Conservation (phyloP, 2,888 invertebrate species). For the Baronia brevicornis region DNA sequence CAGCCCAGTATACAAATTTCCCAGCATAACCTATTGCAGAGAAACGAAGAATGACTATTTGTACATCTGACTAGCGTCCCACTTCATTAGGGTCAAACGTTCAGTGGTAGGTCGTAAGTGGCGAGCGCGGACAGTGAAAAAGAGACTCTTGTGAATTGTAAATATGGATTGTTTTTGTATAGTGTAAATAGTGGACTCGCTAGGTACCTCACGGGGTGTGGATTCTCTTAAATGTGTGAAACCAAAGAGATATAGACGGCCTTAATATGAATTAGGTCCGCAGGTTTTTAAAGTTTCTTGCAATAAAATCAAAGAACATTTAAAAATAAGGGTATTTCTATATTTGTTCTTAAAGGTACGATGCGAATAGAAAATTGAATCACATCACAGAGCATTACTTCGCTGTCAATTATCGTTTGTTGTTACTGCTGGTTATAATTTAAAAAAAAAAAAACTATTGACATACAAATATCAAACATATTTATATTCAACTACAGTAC, state of each 20-base stretch:
- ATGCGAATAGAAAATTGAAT: too few relatives aligned
- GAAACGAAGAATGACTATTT: constrained; percentile 67
- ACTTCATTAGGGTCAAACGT: constrained; percentile 30
- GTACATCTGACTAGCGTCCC: constrained; percentile 58
- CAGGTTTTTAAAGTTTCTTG: too few relatives aligned
- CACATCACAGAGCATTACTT: too few relatives aligned
- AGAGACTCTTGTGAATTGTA: constrained; percentile 50
- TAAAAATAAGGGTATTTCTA: too few relatives aligned
- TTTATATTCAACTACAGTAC: too few relatives aligned
- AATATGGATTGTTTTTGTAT: constrained; percentile 40
- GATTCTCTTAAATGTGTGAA: constrained; percentile 37
- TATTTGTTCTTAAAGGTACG: too few relatives aligned
- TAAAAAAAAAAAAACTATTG: too few relatives aligned
- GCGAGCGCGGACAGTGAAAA: constrained; percentile 35
- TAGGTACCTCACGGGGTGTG: constrained; percentile 24
- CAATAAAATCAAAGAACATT: too few relatives aligned
- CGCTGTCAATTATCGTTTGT: too few relatives aligned
- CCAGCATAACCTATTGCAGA: constrained; percentile 62
- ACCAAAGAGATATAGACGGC: constrained; percentile 52
- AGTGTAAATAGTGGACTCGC: constrained; percentile 46
- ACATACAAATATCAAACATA: too few relatives aligned
- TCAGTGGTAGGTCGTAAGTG: constrained; percentile 27
- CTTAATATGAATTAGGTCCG: too few relatives aligned
- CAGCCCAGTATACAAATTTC: constrained; percentile 69
- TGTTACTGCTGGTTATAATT: too few relatives aligned